Base-by-base conservation (phyloP, 2,888 invertebrate species). In the Cerastoderma edule region DNA sequence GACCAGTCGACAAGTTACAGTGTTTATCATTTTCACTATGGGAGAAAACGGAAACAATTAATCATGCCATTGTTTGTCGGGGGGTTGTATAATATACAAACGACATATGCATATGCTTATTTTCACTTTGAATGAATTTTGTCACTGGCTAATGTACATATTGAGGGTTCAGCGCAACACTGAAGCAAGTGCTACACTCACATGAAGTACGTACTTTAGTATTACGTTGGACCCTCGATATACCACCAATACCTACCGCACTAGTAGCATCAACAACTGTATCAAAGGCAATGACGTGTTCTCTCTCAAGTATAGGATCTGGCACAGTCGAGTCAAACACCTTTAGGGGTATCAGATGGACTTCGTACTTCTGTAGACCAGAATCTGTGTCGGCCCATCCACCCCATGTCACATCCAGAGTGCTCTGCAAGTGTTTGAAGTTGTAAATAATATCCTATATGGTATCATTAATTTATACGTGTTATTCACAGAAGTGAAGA, bases 331-430 rank as follows among this genome's bases (percentile, higher is more conserved):
- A 16, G 46, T 39, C n/a, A 19, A 35, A 65, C 8, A 63, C 67
- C 53, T 65, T 65, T 35, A 75, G 48, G 4, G 46, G 48, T 35
- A 69, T 54, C 19, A 74, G 63, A 50, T 67, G 33, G 1, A 78
- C 27, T 22, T 67, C 68, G 65, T 75, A 75, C 8, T 72, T 6
- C 24, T 65, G 66, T n/a, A 84, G n/a, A 3, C 74, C 74, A 1
- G 84, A 74, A 19, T 72, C 39, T 4, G 48, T 57, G 32, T 80
- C 81, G 10, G 19, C 13, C 81, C 81, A 82, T 19, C 75, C 80
- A 27, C 65, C 71, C 80, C 80, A 76, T 0, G 53, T 27, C 27
- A 73, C 72, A 35, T 67, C 46, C 16, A 77, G 35, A 16, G 67
- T 39, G 2, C 69, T 16, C 79, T 81, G 69, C 28, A 73, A 83